A percentile compares a stretch with the other conserved stretches of the same genome.
Conservation (phyloP, 2,888 invertebrate species). For the Melinopterus prodromus region DNA sequence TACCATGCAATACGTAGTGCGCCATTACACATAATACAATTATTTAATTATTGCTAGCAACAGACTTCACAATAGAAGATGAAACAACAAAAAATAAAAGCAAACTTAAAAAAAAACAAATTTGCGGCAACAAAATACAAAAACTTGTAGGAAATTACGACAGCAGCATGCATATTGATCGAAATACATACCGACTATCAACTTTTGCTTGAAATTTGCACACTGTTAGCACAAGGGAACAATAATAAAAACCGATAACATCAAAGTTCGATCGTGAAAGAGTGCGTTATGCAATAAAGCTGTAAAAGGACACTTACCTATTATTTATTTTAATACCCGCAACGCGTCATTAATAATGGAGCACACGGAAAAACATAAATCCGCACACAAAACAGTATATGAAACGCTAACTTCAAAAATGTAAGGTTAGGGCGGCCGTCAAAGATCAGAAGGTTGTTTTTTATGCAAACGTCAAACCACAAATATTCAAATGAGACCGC, state of each 20-base stretch:
- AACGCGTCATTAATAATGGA: background rate
- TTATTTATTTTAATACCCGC: background rate
- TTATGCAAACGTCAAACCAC: background rate
- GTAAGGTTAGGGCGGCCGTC: background rate
- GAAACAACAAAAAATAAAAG: background rate
- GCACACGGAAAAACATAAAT: background rate
- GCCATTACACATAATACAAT: no score
- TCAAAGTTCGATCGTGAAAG: background rate
- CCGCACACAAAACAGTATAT: background rate
- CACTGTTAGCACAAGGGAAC: background rate
- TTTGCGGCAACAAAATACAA: no score
- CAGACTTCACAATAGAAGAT: background rate
- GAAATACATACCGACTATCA: background rate
- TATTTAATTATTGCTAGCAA: background rate
- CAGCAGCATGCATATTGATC: background rate
- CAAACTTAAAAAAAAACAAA: no score
- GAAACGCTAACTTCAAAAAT: background rate
- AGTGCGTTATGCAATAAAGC: background rate
- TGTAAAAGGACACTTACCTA: background rate
- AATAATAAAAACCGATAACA: background rate
- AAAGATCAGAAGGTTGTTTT: background rate
- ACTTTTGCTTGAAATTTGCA: background rate
- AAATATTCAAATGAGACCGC: background rate
- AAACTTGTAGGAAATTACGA: no score
- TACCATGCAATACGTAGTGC: no score